Evolutionary conservation across 2,797 vertebrate genomes (phyloP).

Genomic region (Petrocephalus schoutedeni): DNA sequence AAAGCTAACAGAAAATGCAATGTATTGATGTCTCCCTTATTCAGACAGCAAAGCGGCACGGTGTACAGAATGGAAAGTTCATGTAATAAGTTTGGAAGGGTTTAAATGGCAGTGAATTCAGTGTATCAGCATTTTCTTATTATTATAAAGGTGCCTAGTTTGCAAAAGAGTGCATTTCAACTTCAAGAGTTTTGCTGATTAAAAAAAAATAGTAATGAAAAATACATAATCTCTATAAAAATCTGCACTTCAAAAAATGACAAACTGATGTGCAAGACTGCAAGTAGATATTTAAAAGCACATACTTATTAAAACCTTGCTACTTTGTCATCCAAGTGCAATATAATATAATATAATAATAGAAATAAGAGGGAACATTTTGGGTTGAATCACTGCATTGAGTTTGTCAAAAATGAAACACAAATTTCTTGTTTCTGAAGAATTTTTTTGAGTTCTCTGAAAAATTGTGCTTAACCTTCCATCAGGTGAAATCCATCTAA

Average conservation of each 20-base stretch:
- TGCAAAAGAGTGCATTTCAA: not conserved
- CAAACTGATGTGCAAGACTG: not conserved
- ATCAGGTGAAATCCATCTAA: not conserved
- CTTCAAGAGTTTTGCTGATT: constrained; percentile 1
- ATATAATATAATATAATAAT: no score
- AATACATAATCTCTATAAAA: not conserved
- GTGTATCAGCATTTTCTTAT: not conserved
- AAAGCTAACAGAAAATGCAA: not conserved
- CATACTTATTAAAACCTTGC: not conserved
- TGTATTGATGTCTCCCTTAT: constrained; percentile 5
- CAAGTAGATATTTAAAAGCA: not conserved
- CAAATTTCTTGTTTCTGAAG: not conserved
- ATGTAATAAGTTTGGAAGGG: constrained; percentile 9
- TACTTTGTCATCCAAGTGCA: not conserved
- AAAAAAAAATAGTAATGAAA: not conserved
- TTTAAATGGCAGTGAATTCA: not conserved
- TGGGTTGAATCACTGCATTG: not conserved
- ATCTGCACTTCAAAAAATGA: not conserved
- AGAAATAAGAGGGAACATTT: not conserved
- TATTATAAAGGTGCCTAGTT: not conserved
- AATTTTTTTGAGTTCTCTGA: not conserved
- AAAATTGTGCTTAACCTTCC: not conserved
- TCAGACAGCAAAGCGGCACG: not conserved
- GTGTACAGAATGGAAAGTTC: not conserved
- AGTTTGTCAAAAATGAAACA: not conserved